Base-by-base conservation (phyloP, 2,113 vertebrate genomes). In the Danionella cerebrum region DNA sequence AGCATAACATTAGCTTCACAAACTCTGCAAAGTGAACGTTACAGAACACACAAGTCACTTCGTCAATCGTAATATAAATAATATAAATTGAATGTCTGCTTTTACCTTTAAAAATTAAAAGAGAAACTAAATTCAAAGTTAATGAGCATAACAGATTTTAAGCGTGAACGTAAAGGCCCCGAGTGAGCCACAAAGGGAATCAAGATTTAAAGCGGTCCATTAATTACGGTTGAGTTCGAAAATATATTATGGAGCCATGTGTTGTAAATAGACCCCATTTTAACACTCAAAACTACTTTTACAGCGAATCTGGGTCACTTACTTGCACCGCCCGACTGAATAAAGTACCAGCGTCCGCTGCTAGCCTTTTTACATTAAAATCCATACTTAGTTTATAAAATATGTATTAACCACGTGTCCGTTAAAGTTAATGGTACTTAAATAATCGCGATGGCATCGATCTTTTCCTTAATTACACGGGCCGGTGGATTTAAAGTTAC, bases 251-350 rank as follows among this genome's bases (percentile, higher is more conserved):
- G 9, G 5, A 11, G 6, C 2, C 5, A 33, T 0, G 4, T 19
- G 29, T 60, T 13, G n/a, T 13, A 44, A 13, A 44, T 44, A 13
- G 29, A 59, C 10, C 10, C 4, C 18, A 11, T 36, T 13, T 21
- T 10, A 77, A 76, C 62, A 44, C 25, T 39, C 27, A 52, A 57
- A 9, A 62, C 38, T n/a, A 67, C 58, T 16, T 11, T 16, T 16
- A 36, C 1, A 27, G 39, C 16, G 3, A 42, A 5, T 27, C 24
- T 25, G 6, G 22, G 60, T 82, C 10, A 60, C 57, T 60, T 87
- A 97, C 95, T 92, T 97, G 95, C 14, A 97, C 94, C 0, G 95
- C 94, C 1, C 94, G 92, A 71, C 90, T 96, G 44, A 97, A 82
- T 74, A 97, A 96, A n/a, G 94, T 95, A 45, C 94, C 93, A 19